A percentile compares a stretch with the other conserved stretches of the same genome.
These are phyloP conservation scores for Phytoseiulus persimilis DNA, from an alignment of 2,888 invertebrate species.

Conservation along the genomic window DNA sequence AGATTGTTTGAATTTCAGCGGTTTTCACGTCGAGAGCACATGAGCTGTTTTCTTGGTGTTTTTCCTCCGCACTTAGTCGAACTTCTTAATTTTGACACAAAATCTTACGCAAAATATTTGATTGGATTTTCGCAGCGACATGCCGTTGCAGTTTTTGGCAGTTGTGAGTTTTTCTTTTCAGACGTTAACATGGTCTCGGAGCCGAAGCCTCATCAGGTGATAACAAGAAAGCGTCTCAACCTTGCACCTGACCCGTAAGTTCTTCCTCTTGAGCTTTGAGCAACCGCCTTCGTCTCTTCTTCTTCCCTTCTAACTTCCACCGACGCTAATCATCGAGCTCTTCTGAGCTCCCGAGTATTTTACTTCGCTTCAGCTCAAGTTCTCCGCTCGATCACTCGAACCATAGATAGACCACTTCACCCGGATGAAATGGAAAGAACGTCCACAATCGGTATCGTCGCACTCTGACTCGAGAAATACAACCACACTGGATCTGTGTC, in stretches of 20 bases:
- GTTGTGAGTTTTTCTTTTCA: conserved; percentile 50
- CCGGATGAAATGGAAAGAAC: too few relatives aligned
- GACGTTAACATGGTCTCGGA: conserved; percentile 70
- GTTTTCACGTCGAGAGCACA: neutral
- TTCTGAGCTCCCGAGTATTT: too few relatives aligned
- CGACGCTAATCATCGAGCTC: neutral
- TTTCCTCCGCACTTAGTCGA: neutral
- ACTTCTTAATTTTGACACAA: neutral
- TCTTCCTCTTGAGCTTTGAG: neutral
- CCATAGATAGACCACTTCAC: too few relatives aligned
- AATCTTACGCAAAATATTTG: neutral
- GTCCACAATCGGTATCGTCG: too few relatives aligned
- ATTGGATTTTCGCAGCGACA: neutral
- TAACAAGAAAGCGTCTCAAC: conserved; percentile 38
- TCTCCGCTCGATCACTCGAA: too few relatives aligned
- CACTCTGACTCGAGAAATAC: too few relatives aligned
- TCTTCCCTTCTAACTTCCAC: neutral
- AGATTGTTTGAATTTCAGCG: neutral
- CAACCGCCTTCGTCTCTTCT: neutral
- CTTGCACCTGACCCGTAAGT: conserved; percentile 38
- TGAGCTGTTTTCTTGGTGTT: neutral
- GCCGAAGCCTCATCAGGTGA: conserved; percentile 61
- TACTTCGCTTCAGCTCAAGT: too few relatives aligned
- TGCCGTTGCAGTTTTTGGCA: neutral
- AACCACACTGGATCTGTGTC: too few relatives aligned